phyloP scores from a whole-genome alignment of 1,140 invertebrate species.

The Pteromalus puparum region DNA sequence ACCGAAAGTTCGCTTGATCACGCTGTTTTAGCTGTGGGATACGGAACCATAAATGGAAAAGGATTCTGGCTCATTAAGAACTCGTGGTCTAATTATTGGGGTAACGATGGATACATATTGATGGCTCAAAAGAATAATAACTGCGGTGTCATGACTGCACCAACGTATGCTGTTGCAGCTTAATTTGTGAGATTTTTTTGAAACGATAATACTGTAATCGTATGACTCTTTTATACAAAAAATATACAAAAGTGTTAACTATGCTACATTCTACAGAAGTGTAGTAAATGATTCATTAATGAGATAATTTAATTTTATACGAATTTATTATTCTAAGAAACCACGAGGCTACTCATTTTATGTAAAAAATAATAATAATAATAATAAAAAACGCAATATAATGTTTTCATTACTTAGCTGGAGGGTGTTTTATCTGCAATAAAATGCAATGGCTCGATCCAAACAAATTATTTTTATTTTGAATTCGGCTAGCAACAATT shows the following conservation, averaged over 20 bases:
- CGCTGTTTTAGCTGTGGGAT: slow-evolving; percentile 95
- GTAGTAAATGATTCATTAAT: neutral
- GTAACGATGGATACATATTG: slow-evolving; percentile 94
- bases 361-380: slow-evolving; percentile 1
- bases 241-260: neutral
- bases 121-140: slow-evolving; percentile 93
- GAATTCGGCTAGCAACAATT: slow-evolving; percentile 13
- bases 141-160: slow-evolving; percentile 90
- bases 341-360: neutral
- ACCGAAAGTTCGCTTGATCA: slow-evolving; percentile 88
- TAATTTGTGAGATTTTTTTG: slow-evolving; percentile 48
- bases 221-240: neutral
- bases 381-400: slow-evolving; percentile 10
- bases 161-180: slow-evolving; percentile 88
- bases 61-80: slow-evolving; percentile 96
- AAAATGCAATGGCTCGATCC: slow-evolving; percentile 8
- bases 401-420: neutral
- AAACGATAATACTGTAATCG: neutral
- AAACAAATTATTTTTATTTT: slow-evolving; percentile 35
- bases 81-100: slow-evolving; percentile 97
- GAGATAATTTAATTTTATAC: slow-evolving; percentile 35
- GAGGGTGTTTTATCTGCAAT: neutral
- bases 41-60: slow-evolving; percentile 88
- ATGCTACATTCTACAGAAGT: neutral
- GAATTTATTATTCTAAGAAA: slow-evolving; percentile 29